Percentiles rank a stretch among this genome's conserved stretches.
Conservation (phyloP, 2,888 invertebrate genomes). For the Tetropium fuscum region DNA sequence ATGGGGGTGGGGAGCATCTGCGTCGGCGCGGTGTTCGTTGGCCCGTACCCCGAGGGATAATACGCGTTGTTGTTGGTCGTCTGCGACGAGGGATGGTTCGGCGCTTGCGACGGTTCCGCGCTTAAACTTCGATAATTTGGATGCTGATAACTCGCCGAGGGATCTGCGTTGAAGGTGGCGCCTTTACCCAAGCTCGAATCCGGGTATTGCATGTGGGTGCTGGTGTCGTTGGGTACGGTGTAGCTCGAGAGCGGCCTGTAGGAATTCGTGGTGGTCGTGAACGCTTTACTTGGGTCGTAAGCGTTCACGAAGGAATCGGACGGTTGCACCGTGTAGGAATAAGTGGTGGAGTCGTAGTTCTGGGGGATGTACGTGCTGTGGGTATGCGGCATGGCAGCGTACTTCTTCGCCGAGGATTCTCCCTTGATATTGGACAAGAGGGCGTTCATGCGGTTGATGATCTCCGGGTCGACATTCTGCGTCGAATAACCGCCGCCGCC, state of each 20-base stretch:
- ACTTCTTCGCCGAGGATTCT: too few species aligned
- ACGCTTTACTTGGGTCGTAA: conserved; percentile 45
- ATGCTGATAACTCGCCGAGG: conserved; percentile 16
- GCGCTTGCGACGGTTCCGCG: background rate
- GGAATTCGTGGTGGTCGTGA: conserved; percentile 50
- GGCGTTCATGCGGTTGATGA: conserved; percentile 36
- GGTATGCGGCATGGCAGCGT: too few species aligned
- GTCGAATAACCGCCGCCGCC: background rate
- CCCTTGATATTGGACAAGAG: conserved; percentile 28
- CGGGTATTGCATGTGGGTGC: conserved; percentile 41
- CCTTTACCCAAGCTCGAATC: conserved; percentile 23
- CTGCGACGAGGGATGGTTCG: background rate
- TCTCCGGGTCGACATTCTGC: conserved; percentile 27
- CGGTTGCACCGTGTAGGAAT: conserved; percentile 28
- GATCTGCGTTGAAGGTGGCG: background rate
- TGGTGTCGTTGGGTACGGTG: conserved; percentile 29
- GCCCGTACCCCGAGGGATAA: conserved; percentile 50
- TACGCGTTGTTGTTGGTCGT: conserved; percentile 36
- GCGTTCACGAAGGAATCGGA: background rate
- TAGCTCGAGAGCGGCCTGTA: conserved; percentile 50
- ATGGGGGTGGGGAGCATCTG: background rate
- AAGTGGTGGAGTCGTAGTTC: conserved; percentile 41
- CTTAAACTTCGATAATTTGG: conserved; percentile 14
- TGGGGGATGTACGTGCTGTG: conserved; percentile 43
- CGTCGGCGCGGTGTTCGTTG: conserved; percentile 34